Percentiles rank a stretch among this genome's conserved stretches.
phyloP scores from a whole-genome alignment of 2,888 invertebrate species.

The Orthosia gothica region DNA sequence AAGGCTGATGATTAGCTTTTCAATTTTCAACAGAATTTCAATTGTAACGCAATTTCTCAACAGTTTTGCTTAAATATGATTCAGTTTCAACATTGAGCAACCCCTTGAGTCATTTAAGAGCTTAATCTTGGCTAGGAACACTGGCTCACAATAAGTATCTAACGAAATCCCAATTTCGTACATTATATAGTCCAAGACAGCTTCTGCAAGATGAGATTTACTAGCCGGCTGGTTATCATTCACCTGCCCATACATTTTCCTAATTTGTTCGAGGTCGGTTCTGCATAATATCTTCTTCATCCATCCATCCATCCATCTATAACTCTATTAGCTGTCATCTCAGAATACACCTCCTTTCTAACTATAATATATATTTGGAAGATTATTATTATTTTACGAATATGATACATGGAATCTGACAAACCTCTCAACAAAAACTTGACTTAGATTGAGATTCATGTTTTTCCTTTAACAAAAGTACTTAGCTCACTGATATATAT shows the following conservation, averaged over 20 bases:
- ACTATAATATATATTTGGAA: neutral
- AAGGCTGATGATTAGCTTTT: too few species aligned
- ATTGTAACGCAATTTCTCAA: constrained; percentile 21
- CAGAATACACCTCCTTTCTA: neutral
- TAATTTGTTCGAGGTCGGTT: neutral
- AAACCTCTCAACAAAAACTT: neutral
- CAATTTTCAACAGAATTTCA: neutral
- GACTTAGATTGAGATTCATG: neutral
- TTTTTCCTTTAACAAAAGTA: neutral
- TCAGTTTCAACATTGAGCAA: constrained; percentile 8
- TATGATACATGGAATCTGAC: neutral
- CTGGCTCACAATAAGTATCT: too few species aligned
- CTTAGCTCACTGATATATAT: neutral
- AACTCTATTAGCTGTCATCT: neutral
- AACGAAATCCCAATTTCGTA: too few species aligned
- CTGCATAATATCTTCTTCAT: neutral
- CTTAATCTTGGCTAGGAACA: too few species aligned
- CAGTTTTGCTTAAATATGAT: constrained; percentile 8
- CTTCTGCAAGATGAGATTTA: neutral
- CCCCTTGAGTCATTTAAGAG: neutral
- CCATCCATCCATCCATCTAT: too few species aligned
- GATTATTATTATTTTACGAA: too few species aligned
- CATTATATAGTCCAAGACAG: neutral
- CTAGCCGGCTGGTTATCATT: neutral
- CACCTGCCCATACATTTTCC: neutral